Conservation (phyloP, 1,140 invertebrate genomes). For the Drosophila athabasca region DNA sequence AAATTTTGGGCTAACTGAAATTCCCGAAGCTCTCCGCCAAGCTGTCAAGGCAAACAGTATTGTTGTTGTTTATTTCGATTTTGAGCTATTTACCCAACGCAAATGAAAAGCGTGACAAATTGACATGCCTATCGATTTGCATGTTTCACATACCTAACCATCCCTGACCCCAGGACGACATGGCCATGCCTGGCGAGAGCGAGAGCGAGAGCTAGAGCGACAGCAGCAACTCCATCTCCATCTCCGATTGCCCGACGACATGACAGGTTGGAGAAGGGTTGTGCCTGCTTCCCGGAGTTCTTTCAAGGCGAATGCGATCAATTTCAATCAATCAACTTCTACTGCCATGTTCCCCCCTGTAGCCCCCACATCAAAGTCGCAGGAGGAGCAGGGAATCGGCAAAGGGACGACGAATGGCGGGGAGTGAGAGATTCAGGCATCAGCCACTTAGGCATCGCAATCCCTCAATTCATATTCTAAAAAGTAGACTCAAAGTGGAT, state of each 20-base stretch:
- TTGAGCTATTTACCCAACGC: constrained; percentile 25
- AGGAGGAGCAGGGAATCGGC: too few relatives aligned
- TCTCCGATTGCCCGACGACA: constrained; percentile 7
- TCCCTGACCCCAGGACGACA: constrained; percentile 36
- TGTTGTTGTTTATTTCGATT: constrained; percentile 47
- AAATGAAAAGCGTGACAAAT: constrained; percentile 60
- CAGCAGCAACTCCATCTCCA: constrained; percentile 9
- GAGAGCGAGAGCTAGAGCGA: neutral
- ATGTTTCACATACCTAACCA: constrained; percentile 40
- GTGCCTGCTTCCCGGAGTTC: constrained; percentile 5
- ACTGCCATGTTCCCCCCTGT: neutral
- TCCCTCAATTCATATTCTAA: constrained; percentile 47
- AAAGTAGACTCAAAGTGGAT: constrained; percentile 1
- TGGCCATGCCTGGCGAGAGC: too few relatives aligned
- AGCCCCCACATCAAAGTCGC: constrained; percentile 53
- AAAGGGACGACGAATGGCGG: constrained; percentile 7
- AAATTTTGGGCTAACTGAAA: neutral
- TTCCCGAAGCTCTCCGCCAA: too few relatives aligned
- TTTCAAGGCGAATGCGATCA: constrained; percentile 57
- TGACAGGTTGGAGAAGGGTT: constrained; percentile 60
- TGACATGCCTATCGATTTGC: constrained; percentile 67
- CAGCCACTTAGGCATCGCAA: constrained; percentile 60
- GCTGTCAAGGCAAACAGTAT: neutral
- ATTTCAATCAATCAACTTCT: constrained; percentile 77
- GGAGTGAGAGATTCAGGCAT: neutral